phyloP scores from a whole-genome alignment of 2,113 vertebrate species.

The Engystomops pustulosus region DNA sequence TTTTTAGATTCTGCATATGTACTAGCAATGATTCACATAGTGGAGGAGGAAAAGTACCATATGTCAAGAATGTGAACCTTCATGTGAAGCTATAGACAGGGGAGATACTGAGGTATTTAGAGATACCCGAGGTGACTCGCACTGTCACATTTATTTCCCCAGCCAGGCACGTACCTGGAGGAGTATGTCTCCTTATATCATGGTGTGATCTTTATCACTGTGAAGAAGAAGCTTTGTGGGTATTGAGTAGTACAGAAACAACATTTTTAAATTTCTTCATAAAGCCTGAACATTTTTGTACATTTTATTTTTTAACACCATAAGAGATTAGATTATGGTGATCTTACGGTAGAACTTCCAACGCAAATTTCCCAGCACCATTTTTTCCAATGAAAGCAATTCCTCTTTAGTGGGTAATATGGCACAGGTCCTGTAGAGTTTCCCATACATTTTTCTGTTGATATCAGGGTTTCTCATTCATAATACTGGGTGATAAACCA shows the following conservation, averaged over 20 bases:
- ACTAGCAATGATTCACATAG: conserved; percentile 29
- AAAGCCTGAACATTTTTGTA: not conserved
- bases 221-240: not conserved
- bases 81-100: not conserved
- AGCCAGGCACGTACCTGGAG: not conserved
- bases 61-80: conserved; percentile 46
- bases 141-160: conserved; percentile 2
- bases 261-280: conserved; percentile 8
- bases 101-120: not conserved
- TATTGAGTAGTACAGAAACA: conserved; percentile 9
- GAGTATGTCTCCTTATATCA: conserved; percentile 32
- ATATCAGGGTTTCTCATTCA: too few relatives aligned
- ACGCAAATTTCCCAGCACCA: not conserved
- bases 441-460: too few relatives aligned
- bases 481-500: too few relatives aligned
- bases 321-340: not conserved
- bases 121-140: conserved; percentile 35
- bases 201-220: not conserved
- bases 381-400: not conserved
- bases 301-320: not conserved
- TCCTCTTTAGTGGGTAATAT: not conserved
- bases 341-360: not conserved
- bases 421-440: too few relatives aligned
- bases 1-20: not conserved
- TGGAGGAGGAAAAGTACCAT: conserved; percentile 36